Evolutionary conservation across 2,113 vertebrate species (phyloP).

Genomic region (Mastomys coucha): DNA sequence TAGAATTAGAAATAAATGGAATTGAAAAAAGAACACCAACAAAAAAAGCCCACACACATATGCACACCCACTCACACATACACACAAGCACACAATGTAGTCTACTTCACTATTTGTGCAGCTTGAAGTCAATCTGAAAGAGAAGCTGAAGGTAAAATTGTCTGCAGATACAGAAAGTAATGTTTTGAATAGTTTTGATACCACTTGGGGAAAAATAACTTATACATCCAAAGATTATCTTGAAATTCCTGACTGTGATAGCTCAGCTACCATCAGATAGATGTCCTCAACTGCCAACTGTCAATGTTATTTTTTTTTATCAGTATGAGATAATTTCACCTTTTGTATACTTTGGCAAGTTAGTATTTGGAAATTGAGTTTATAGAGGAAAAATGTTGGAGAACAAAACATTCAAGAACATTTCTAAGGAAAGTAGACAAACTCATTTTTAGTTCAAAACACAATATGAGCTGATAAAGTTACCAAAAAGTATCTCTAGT

Average conservation of each 20-base stretch:
- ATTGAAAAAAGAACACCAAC: neutral
- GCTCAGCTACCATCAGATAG: neutral
- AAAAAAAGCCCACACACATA: no score
- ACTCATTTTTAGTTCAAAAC: slow-evolving; percentile 60
- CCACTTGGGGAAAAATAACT: neutral
- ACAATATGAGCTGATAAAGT: slow-evolving; percentile 51
- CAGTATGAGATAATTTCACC: neutral
- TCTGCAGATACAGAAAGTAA: neutral
- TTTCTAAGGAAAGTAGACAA: slow-evolving; percentile 41
- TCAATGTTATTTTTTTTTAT: neutral
- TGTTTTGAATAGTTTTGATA: neutral
- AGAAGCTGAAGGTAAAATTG: neutral
- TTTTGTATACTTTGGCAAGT: neutral
- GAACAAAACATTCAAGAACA: neutral
- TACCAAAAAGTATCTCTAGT: slow-evolving; percentile 44
- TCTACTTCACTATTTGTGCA: neutral
- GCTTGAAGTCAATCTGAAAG: neutral
- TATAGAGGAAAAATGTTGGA: neutral
- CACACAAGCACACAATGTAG: neutral
- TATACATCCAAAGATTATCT: neutral
- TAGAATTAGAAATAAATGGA: neutral
- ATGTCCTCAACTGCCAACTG: neutral
- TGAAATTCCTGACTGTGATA: neutral
- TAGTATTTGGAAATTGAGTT: neutral
- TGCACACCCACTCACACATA: no score